Evolutionary conservation across 2,888 invertebrate species (phyloP), one percentile per base, ranked within the genome.

Genomic region (Leptopterna dolabrata): DNA sequence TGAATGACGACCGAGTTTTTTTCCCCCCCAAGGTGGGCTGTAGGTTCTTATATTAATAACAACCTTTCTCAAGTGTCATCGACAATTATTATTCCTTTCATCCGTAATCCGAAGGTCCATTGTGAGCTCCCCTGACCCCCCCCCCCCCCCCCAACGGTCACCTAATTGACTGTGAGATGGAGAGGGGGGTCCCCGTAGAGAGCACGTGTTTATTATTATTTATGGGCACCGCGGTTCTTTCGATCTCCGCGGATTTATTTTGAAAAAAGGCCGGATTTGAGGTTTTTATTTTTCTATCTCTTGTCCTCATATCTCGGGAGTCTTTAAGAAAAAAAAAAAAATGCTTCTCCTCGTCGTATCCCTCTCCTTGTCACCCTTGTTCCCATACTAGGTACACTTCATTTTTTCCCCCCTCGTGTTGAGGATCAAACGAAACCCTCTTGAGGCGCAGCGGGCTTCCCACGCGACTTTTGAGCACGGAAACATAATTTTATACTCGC

Each of bases 191-290:
- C 85, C 71, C 85, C 76, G 76, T 29, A 70, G 83, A 85, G 85
- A 85, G 85, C 85, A 85, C 85, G 85, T 85, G 85, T 85, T 85
- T 85, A 85, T 85, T 85, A 85, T 85, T 85, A 85, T 85, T 85
- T 85, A 85, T 85, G 76, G 73, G 27, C 76, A 27, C 47, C 30
- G 73, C 45, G 85, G 71, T 85, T 85, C 85, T 47, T 85, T 85
- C 73, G 76, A 83, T n/a, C 83, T 83, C 85, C 47, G 85, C 85
- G 85, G 85, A 85, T 85, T 85, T 85, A 85, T 85, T 85, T 73
- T 14, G 27, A 76, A 73, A 73, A 73, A 85, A 85, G 73, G 73
- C 27, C 85, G 45, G 27, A 47, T 85, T 76, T 43, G 24, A 63
- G 63, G 63, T 24, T 63, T 24, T 19, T 24, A 41, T 70, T 73